phyloP scores from a whole-genome alignment of 2,113 vertebrate genomes.

The Rissa tridactyla region DNA sequence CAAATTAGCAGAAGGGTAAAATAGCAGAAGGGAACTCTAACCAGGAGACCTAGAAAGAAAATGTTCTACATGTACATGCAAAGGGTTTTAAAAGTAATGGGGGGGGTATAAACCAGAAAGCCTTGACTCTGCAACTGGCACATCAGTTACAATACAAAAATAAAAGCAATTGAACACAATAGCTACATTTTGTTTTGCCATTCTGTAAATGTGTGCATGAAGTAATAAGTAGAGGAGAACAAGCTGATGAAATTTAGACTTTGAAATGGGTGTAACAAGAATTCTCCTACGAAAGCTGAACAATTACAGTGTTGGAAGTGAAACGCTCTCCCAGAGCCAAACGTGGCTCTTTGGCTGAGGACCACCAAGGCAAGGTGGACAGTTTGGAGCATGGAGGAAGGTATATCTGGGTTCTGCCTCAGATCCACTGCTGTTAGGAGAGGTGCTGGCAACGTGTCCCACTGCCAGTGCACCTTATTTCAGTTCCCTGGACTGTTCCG shows the following conservation, averaged over 20 bases:
- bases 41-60: neutral
- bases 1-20: neutral
- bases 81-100: neutral
- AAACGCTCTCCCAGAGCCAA: neutral
- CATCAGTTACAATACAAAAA: neutral
- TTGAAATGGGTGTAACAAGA: neutral
- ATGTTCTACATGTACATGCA: neutral
- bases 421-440: neutral
- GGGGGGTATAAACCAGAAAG: neutral
- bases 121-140: neutral
- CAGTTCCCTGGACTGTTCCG: neutral
- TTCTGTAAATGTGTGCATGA: neutral
- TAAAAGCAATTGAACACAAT: neutral
- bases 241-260: neutral
- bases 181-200: neutral
- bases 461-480: neutral
- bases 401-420: rapidly evolving
- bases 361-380: neutral
- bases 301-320: neutral
- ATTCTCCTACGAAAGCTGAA: neutral
- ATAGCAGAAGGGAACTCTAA: neutral
- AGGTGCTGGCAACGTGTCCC: neutral
- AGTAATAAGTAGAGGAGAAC: neutral
- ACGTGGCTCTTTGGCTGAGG: neutral
- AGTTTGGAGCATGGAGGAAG: neutral